Evolutionary conservation across 2,888 invertebrate species (phyloP).

Genomic region (Schizotus pectinicornis): DNA sequence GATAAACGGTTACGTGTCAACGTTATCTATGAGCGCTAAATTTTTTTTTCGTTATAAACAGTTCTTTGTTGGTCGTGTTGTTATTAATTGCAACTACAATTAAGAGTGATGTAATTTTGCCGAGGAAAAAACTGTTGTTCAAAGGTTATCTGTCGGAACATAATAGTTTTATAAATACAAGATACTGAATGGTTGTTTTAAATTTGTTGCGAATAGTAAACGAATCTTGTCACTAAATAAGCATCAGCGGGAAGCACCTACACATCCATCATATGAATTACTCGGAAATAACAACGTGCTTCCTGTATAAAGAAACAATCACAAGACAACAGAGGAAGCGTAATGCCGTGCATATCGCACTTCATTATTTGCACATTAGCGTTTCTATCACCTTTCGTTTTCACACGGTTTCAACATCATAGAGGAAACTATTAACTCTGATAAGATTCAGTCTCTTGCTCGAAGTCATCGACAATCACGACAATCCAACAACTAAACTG

Average conservation of each 20-base stretch:
- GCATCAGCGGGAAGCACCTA: too few relatives aligned
- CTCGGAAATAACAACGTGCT: conserved; percentile 21
- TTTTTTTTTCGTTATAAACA: too few relatives aligned
- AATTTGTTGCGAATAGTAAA: conserved; percentile 6
- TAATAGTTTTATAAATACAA: background rate
- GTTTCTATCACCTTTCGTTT: background rate
- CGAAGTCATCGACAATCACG: too few relatives aligned
- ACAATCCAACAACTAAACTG: too few relatives aligned
- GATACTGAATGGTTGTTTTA: background rate
- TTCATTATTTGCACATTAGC: conserved; percentile 6
- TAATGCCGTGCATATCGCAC: conserved; percentile 1
- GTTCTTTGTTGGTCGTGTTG: background rate
- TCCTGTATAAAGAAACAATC: conserved; percentile 19
- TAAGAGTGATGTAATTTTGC: background rate
- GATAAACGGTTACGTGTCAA: conserved; percentile 13
- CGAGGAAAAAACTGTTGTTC: background rate
- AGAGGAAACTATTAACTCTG: too few relatives aligned
- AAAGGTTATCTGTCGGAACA: conserved; percentile 8
- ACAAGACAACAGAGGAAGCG: conserved; percentile 9
- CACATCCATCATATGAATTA: conserved; percentile 4
- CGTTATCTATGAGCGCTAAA: conserved; percentile 3
- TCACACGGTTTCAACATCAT: background rate
- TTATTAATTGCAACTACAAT: conserved; percentile 4
- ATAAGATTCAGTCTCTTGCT: background rate
- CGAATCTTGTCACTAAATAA: too few relatives aligned